A percentile compares a stretch with the other conserved stretches of the same genome.
Conservation (phyloP, 2,888 invertebrate species). For the Apodemia mormo region DNA sequence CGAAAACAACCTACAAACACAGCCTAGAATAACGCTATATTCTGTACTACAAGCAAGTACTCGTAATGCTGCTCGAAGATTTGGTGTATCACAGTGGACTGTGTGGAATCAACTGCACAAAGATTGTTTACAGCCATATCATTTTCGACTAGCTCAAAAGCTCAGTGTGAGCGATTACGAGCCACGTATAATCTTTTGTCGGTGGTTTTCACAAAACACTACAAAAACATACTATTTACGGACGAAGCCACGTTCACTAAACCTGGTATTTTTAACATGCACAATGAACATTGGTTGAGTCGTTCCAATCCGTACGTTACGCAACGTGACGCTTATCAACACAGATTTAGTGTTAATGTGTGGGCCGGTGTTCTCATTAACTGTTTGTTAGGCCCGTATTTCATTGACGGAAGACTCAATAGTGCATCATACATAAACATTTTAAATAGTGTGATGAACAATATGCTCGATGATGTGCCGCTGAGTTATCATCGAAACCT, state of each 20-base stretch:
- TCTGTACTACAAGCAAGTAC: conserved; percentile 26
- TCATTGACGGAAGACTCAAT: conserved; percentile 21
- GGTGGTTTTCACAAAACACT: conserved; percentile 17
- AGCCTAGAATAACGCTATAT: too few species aligned
- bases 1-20: conserved; percentile 26
- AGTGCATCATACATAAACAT: conserved; percentile 21
- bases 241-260: conserved; percentile 27
- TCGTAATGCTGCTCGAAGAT: conserved; percentile 20
- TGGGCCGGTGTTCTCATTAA: conserved; percentile 24
- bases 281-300: conserved; percentile 32
- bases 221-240: conserved; percentile 23
- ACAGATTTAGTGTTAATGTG: conserved; percentile 30
- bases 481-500: conserved; percentile 22
- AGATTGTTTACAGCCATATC: conserved; percentile 28
- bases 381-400: conserved; percentile 27
- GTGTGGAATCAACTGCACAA: conserved; percentile 26
- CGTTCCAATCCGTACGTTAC: conserved; percentile 25
- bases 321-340: conserved; percentile 25
- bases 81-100: conserved; percentile 26
- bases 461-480: conserved; percentile 28
- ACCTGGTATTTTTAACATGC: conserved; percentile 26
- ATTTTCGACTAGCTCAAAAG: conserved; percentile 24
- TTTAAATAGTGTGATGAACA: conserved; percentile 23
- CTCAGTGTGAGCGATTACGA: conserved; percentile 20
- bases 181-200: conserved; percentile 22